A percentile compares a stretch with the other conserved stretches of the same genome.
Evolutionary conservation across 2,888 invertebrate species (phyloP).

Genomic region (Archips crataeganus): DNA sequence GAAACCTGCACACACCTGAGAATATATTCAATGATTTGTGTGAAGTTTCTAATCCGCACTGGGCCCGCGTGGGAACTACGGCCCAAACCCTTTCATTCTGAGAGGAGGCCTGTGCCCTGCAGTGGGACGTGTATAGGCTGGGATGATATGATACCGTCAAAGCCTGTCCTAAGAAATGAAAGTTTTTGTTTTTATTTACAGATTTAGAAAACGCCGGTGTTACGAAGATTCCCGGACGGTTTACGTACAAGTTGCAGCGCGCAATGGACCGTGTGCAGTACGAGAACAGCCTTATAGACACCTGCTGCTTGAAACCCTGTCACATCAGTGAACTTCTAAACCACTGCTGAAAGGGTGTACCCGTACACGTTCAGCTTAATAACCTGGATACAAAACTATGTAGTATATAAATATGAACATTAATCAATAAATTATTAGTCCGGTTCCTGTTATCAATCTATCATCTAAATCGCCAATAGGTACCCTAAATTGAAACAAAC

Average conservation of each 20-base stretch:
- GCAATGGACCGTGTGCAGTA: slow-evolving; percentile 4
- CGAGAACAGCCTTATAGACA: slow-evolving; percentile 41
- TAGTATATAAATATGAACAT: background rate
- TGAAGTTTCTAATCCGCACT: too few species aligned
- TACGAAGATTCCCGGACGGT: slow-evolving; percentile 18
- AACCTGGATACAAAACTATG: background rate
- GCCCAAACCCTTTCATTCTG: too few species aligned
- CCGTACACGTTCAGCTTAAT: slow-evolving; percentile 8
- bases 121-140: too few species aligned
- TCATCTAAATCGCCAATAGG: background rate
- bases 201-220: background rate
- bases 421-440: slow-evolving; percentile 8
- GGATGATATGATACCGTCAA: too few species aligned
- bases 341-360: slow-evolving; percentile 46
- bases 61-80: too few species aligned
- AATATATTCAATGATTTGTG: too few species aligned
- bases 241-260: slow-evolving; percentile 20
- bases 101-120: too few species aligned
- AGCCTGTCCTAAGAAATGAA: too few species aligned
- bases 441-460: background rate
- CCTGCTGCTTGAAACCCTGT: slow-evolving; percentile 49
- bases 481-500: slow-evolving; percentile 40
- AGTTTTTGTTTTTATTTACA: background rate
- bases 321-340: slow-evolving; percentile 45
- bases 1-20: too few species aligned